Evolutionary conservation across 1,140 invertebrate species (phyloP).

Genomic region (Propsilocerus akamusi): DNA sequence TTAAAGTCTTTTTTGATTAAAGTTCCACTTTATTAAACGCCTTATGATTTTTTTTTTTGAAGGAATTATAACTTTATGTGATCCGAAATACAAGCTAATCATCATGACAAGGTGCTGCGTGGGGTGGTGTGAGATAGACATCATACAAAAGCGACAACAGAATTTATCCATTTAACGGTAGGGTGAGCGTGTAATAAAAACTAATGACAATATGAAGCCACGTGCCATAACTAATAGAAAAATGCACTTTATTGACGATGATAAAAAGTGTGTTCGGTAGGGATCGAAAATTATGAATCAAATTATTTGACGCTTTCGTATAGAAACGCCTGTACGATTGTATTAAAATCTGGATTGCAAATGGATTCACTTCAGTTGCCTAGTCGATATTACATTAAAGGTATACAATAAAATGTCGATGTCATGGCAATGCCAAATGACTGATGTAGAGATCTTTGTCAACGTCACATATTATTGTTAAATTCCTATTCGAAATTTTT

Average conservation of each 20-base stretch:
- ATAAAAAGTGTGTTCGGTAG: background rate
- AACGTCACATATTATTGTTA: too few relatives aligned
- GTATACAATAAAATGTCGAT: too few relatives aligned
- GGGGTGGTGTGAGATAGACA: background rate
- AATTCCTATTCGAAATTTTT: too few relatives aligned
- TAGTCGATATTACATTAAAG: too few relatives aligned
- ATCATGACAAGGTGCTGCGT: background rate
- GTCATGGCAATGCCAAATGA: too few relatives aligned
- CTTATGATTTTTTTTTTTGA: background rate
- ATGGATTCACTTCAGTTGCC: too few relatives aligned
- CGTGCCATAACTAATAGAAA: constrained; percentile 2
- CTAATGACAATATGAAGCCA: background rate
- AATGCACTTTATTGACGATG: constrained; percentile 2
- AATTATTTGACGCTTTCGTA: too few relatives aligned
- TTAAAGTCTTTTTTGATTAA: constrained; percentile 2
- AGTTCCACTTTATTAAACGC: background rate
- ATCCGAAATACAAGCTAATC: background rate
- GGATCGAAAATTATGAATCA: background rate
- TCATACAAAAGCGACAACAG: background rate
- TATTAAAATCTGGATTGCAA: too few relatives aligned
- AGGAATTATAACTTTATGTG: background rate
- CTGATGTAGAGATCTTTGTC: too few relatives aligned
- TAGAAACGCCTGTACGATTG: too few relatives aligned
- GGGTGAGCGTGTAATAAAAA: background rate
- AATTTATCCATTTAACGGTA: background rate